phyloP scores from a whole-genome alignment of 2,797 vertebrate genomes.

The Sebastes variabilis region DNA sequence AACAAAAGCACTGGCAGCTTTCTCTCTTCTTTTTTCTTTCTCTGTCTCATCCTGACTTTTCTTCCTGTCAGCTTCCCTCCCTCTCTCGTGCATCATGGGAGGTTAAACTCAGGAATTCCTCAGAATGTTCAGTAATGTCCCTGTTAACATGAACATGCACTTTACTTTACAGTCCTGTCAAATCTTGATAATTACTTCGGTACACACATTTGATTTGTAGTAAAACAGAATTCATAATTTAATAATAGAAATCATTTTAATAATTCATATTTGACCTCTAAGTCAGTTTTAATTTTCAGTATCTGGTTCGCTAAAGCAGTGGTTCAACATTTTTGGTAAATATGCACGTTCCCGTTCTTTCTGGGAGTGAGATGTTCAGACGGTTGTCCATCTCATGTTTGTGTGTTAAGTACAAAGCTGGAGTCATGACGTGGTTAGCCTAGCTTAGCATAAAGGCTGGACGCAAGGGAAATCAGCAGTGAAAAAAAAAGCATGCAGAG shows the following conservation, averaged over 20 bases:
- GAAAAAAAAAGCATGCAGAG: too few relatives aligned
- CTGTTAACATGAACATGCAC: conserved; percentile 50
- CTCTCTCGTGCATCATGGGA: conserved; percentile 88
- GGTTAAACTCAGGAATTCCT: conserved; percentile 96
- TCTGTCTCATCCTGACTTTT: conserved; percentile 25
- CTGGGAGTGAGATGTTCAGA: neutral
- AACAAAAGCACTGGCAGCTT: conserved; percentile 79
- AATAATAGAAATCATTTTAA: neutral
- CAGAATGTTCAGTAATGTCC: conserved; percentile 93
- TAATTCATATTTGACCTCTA: neutral
- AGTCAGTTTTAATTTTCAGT: neutral
- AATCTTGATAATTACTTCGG: conserved; percentile 26
- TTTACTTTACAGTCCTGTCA: conserved; percentile 68
- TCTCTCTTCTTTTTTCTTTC: conserved; percentile 9
- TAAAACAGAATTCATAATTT: neutral
- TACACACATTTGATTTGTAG: neutral
- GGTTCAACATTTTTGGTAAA: neutral
- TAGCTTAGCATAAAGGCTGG: neutral
- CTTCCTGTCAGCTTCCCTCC: conserved; percentile 56
- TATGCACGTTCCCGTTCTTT: neutral
- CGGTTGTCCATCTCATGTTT: neutral
- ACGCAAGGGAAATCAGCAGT: neutral
- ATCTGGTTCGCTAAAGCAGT: neutral
- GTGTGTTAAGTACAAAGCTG: neutral
- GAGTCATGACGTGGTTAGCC: neutral